phyloP scores from a whole-genome alignment of 2,797 vertebrate species.

The Heliangelus exortis region DNA sequence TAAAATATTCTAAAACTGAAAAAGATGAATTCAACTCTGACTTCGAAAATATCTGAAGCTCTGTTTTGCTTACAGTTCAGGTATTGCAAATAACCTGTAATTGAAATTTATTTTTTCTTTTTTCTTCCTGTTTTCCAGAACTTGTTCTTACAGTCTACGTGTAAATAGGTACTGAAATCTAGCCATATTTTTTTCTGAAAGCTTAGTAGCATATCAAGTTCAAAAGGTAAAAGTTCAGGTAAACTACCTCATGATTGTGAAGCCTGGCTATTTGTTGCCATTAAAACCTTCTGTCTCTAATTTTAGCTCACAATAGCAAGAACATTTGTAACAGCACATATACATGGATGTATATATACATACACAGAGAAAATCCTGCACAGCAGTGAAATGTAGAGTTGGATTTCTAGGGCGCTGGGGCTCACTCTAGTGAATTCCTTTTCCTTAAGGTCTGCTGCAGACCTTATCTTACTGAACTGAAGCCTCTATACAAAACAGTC shows the following conservation, averaged over 20 bases:
- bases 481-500: not conserved
- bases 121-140: not conserved
- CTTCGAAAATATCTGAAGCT: not conserved
- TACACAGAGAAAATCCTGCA: not conserved
- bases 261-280: not conserved
- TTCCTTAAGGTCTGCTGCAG: not conserved
- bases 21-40: not conserved
- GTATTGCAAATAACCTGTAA: not conserved
- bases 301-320: conserved; percentile 22
- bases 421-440: not conserved
- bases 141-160: not conserved
- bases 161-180: not conserved
- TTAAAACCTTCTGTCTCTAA: conserved; percentile 7
- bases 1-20: not conserved
- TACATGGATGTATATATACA: not conserved
- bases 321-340: not conserved
- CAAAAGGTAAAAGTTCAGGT: conserved; percentile 23
- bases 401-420: not conserved
- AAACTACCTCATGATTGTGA: not conserved
- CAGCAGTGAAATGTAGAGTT: not conserved
- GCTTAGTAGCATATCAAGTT: not conserved
- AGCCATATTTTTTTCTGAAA: not conserved
- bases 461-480: not conserved
- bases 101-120: not conserved
- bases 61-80: not conserved